Conservation (phyloP, 2,797 vertebrate genomes). For the Notolabrus celidotus region DNA sequence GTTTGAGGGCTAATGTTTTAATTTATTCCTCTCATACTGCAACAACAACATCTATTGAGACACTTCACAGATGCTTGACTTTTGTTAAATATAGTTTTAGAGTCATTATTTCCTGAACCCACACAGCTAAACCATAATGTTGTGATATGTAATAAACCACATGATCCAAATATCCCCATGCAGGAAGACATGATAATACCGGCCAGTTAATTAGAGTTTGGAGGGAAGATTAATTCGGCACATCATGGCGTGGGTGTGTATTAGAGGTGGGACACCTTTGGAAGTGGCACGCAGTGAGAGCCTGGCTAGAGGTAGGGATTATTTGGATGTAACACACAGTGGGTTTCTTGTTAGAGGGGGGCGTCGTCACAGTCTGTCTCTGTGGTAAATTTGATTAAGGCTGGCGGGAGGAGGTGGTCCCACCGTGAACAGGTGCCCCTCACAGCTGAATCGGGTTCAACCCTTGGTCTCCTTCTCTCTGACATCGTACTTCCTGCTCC, state of each 20-base stretch:
- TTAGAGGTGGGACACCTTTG: conserved; percentile 71
- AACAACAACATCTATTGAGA: not conserved
- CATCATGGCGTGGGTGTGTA: conserved; percentile 51
- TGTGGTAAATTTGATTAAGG: conserved; percentile 85
- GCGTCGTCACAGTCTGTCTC: conserved; percentile 77
- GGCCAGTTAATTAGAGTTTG: conserved; percentile 60
- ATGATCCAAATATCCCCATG: conserved; percentile 26
- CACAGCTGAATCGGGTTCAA: conserved; percentile 78
- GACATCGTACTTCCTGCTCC: conserved; percentile 60
- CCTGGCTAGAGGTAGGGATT: conserved; percentile 73
- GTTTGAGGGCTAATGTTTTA: too few species aligned
- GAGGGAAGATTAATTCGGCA: conserved; percentile 51
- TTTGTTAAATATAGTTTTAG: not conserved
- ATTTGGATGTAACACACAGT: conserved; percentile 80
- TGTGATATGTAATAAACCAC: conserved; percentile 3
- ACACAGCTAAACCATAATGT: not conserved
- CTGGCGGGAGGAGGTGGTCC: conserved; percentile 79
- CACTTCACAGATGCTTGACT: too few species aligned
- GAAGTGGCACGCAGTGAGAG: conserved; percentile 60
- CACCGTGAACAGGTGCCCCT: conserved; percentile 86
- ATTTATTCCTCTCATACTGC: not conserved
- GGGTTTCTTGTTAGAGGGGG: conserved; percentile 80
- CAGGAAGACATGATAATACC: not conserved
- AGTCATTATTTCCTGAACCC: not conserved
- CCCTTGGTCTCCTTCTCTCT: conserved; percentile 62